Conservation (phyloP, 2,113 vertebrate genomes). For the Syrmaticus mikado region DNA sequence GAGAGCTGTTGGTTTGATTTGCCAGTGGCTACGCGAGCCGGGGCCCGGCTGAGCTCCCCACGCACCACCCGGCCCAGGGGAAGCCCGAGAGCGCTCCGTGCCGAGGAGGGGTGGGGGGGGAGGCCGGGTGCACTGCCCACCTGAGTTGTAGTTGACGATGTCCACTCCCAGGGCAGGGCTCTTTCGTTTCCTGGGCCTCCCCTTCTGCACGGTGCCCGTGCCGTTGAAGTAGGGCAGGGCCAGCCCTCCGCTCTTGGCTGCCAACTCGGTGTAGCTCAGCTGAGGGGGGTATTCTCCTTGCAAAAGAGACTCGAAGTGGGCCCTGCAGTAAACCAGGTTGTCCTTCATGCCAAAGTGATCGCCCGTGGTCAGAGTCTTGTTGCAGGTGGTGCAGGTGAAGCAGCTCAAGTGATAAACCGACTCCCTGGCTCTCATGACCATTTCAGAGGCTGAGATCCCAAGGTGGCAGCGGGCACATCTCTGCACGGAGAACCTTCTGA, state of each 20-base stretch:
- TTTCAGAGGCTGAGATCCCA: slow-evolving; percentile 98
- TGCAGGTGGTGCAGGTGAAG: slow-evolving; percentile 98
- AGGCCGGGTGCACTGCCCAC: slow-evolving; percentile 76
- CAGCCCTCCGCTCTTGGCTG: slow-evolving; percentile 91
- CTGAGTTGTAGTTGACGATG: slow-evolving; percentile 94
- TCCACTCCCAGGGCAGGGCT: slow-evolving; percentile 96
- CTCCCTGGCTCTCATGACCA: slow-evolving; percentile 98
- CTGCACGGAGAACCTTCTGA: slow-evolving; percentile 99
- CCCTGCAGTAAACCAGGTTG: slow-evolving; percentile 96
- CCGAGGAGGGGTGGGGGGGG: background rate
- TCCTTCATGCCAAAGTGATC: slow-evolving; percentile 99
- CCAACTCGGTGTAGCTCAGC: slow-evolving; percentile 96
- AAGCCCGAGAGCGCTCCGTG: background rate
- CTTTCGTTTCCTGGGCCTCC: slow-evolving; percentile 96
- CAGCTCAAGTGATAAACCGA: slow-evolving; percentile 99
- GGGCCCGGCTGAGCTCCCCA: slow-evolving; percentile 20
- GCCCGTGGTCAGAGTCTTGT: slow-evolving; percentile 96
- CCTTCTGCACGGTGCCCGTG: slow-evolving; percentile 94
- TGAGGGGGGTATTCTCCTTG: slow-evolving; percentile 93
- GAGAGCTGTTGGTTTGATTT: slow-evolving; percentile 62
- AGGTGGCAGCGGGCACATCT: slow-evolving; percentile 99
- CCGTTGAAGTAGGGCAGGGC: slow-evolving; percentile 96
- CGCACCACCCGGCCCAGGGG: slow-evolving; percentile 3
- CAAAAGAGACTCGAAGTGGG: slow-evolving; percentile 95
- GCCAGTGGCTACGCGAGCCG: slow-evolving; percentile 37